phyloP scores from a whole-genome alignment of 1,140 invertebrate species.

The Saxidomus purpurata region DNA sequence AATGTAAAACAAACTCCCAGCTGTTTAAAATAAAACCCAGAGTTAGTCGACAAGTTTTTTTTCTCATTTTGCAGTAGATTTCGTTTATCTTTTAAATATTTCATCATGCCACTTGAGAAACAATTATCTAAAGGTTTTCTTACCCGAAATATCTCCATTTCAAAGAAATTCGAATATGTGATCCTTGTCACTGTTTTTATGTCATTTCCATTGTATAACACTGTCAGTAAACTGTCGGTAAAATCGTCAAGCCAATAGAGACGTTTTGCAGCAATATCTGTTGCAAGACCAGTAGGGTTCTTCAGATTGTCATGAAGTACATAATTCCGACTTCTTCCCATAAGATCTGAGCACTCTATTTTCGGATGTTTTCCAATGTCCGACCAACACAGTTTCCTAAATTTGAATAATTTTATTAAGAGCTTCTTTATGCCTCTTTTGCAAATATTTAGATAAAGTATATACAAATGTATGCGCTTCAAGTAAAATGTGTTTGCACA shows the following conservation, averaged over 20 bases:
- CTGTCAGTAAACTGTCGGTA: not conserved
- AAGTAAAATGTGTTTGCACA: too few relatives aligned
- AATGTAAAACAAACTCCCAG: too few relatives aligned
- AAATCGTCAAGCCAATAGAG: not conserved
- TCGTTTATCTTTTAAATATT: too few relatives aligned
- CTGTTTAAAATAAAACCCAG: too few relatives aligned
- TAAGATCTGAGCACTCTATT: constrained; percentile 23
- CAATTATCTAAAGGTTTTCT: too few relatives aligned
- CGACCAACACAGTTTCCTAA: constrained; percentile 13
- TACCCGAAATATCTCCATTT: constrained; percentile 38
- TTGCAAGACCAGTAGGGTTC: not conserved
- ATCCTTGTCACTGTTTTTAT: not conserved
- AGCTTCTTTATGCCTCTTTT: too few relatives aligned
- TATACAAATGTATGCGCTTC: too few relatives aligned
- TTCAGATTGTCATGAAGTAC: not conserved
- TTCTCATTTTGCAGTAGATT: too few relatives aligned
- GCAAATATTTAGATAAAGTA: too few relatives aligned
- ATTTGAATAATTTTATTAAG: too few relatives aligned
- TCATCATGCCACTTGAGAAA: too few relatives aligned
- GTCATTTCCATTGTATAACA: constrained; percentile 6
- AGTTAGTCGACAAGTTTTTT: too few relatives aligned
- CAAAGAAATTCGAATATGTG: not conserved
- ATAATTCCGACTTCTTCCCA: not conserved
- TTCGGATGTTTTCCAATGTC: constrained; percentile 30
- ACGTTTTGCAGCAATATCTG: not conserved